Evolutionary conservation across 2,888 invertebrate species (phyloP), one percentile per base, ranked within the genome.

Genomic region (Sarcophaga subvicina): DNA sequence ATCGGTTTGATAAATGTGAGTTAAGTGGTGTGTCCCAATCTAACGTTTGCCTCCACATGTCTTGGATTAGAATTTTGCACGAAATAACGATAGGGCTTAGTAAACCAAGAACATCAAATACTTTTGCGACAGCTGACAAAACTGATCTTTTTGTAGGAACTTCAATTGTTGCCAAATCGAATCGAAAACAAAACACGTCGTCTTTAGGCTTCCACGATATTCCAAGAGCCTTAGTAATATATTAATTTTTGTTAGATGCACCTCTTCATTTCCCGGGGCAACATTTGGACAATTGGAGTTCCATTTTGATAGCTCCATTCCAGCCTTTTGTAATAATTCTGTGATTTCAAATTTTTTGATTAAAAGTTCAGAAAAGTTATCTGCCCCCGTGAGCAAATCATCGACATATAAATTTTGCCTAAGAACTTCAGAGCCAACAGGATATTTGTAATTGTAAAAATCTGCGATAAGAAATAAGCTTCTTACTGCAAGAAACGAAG

Each of bases 121-220:
- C 67, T 66, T 59, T 80, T 64, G 22, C 22, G 22, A 22, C 22
- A 22, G 22, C 22, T 22, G 22, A 22, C 22, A 22, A 22, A 22
- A 22, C 22, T 22, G 22, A 22, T 22, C 22, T 22, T 22, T 22
- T 22, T 22, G 22, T 22, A 22, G 22, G 22, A 22, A 22, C 22
- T 66, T 80, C 72, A 60, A 77, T 47, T 45, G 4, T 72, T 20
- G 49, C 20, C 14, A 80, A 14, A 22, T 80, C 37, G 37, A 76
- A 85, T 59, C 67, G 69, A 72, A 80, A 85, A 72, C 76, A 80
- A 49, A 84, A 84, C 25, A 67, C 1, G 64, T 84, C 80, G 1
- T 6, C 10, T 14, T 75, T 45, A 25, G 67, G 62, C 14, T 85
- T 77, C 69, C 75, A 84, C 2, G 59, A 79, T 69, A 84, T 84